Evolutionary conservation across 2,888 invertebrate species (phyloP), one percentile per base, ranked within the genome.

Genomic region (Scaptomyza tumidula): DNA sequence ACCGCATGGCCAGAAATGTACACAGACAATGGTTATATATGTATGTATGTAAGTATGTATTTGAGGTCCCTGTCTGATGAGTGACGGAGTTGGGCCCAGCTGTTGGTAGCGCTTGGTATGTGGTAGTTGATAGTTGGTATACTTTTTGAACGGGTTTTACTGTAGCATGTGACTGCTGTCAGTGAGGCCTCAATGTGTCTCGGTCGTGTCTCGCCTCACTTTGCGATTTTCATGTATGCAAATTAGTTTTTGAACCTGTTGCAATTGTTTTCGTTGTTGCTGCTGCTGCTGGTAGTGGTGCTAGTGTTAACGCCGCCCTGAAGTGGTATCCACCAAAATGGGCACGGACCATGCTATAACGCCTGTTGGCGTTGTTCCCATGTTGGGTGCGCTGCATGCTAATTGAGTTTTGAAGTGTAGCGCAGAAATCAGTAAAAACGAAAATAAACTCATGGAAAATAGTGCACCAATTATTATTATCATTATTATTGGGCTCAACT

Each of bases 201-300:
- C 80, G 84, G 80, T 86, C 84, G 81, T 80, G 86, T 83, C 81
- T 81, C 49, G 64, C 61, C 65, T 63, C 66, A 77, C 61, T 77
- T 73, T 68, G 74, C 79, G 79, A 84, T 81, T 83, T 84, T 75
- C 16, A 77, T 87, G 88, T 86, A 84, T 85, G 88, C 86, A 85
- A 87, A 85, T 85, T 88, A 83, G 88, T 86, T 87, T 86, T 76
- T 85, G 68, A 86, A 84, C 84, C 83, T 88, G 84, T 83, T 87
- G 82, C 87, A 83, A 84, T 78, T 84, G 84, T 54, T 66, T 58
- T 14, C 37, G 54, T 3, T 16, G 13, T 13, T 39, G 19, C 19
- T 53, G 37, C 46, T 41, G 69, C 58, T 16, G 13, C 13, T 39
- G 13, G 13, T 52, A 31, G 44, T 41, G 69, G 58, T 75, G 74